phyloP scores from a whole-genome alignment of 2,797 vertebrate species.

The Acropternis orthonyx region DNA sequence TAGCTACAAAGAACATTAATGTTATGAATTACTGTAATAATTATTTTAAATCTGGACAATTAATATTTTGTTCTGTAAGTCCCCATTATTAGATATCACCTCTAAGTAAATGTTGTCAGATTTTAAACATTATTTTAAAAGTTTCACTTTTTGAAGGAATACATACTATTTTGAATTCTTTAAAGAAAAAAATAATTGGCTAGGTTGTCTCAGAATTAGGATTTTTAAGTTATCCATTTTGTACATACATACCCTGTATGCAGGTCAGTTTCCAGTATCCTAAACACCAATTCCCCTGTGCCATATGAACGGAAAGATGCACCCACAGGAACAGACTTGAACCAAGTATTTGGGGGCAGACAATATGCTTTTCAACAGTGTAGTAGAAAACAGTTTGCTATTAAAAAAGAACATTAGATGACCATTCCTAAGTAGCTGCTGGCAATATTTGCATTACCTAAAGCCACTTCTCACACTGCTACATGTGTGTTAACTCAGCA shows the following conservation, averaged over 20 bases:
- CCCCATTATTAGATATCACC: neutral
- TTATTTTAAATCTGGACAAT: neutral
- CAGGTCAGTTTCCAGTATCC: neutral
- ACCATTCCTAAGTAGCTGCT: neutral
- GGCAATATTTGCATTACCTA: neutral
- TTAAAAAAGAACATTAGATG: neutral
- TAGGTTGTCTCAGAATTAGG: neutral
- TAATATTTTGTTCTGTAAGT: neutral
- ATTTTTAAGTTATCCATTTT: neutral
- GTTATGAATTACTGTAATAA: neutral
- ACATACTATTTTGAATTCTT: fast-evolving
- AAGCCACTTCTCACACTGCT: neutral
- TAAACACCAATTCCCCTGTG: neutral
- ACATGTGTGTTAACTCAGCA: neutral
- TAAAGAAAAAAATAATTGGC: neutral
- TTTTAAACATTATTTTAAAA: neutral
- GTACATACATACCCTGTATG: too few relatives aligned
- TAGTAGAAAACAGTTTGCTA: neutral
- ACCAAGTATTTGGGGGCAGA: neutral
- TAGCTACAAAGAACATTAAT: neutral
- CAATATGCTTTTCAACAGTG: neutral
- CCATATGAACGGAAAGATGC: neutral
- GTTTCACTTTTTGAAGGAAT: neutral
- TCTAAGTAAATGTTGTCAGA: neutral
- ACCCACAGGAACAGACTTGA: neutral